Evolutionary conservation across 2,888 invertebrate genomes (phyloP).

Genomic region (Scaptomyza flava): DNA sequence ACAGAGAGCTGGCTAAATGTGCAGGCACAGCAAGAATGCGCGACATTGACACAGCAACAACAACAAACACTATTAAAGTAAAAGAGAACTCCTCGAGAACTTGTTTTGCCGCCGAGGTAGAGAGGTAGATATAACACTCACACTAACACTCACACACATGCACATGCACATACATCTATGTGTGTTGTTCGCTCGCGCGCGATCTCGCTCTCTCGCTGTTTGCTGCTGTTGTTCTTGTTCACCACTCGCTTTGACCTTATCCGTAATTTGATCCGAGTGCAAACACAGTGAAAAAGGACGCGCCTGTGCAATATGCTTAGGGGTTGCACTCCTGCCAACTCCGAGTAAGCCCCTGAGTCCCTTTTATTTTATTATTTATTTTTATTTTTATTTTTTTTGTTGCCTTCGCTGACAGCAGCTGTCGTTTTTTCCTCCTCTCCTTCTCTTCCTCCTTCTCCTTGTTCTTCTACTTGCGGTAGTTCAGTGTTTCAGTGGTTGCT

Average conservation of each 20-base stretch:
- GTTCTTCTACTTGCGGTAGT: conserved; percentile 3
- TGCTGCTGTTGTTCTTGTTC: conserved; percentile 2
- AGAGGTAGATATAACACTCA: conserved; percentile 16
- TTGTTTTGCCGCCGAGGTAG: conserved; percentile 58
- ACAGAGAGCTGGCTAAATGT: conserved; percentile 29
- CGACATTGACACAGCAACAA: conserved; percentile 49
- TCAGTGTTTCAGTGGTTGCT: conserved; percentile 25
- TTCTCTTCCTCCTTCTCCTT: not conserved
- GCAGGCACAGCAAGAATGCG: conserved; percentile 32
- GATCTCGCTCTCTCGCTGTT: conserved; percentile 1
- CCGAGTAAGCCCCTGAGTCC: conserved; percentile 9
- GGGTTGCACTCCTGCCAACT: conserved; percentile 59
- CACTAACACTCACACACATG: not conserved
- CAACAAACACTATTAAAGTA: not conserved
- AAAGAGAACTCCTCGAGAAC: conserved; percentile 49
- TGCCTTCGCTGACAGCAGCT: conserved; percentile 41
- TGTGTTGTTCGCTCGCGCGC: conserved; percentile 3
- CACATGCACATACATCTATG: conserved; percentile 5
- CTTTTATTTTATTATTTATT: not conserved
- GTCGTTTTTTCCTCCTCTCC: conserved; percentile 44
- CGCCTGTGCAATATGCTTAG: conserved; percentile 77
- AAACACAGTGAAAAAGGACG: conserved; percentile 71
- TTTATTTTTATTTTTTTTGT: not conserved
- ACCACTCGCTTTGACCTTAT: conserved; percentile 42
- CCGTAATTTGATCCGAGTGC: conserved; percentile 72